These are phyloP conservation scores for Argynnis bischoffii DNA, from an alignment of 2,888 invertebrate genomes.

Conservation along the genomic window DNA sequence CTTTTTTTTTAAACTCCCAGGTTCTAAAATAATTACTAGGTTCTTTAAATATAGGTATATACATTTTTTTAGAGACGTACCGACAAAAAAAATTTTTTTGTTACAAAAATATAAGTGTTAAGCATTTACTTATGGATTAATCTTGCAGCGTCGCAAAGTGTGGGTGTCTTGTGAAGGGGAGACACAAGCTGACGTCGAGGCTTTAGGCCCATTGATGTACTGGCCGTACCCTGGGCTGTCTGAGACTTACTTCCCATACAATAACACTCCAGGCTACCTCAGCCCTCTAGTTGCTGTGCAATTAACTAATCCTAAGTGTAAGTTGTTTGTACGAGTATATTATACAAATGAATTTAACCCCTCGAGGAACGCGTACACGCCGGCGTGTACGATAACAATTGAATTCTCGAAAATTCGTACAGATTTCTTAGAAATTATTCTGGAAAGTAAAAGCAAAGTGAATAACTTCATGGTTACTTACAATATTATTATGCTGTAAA, in stretches of 20 bases:
- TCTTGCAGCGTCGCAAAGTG: slow-evolving; percentile 83
- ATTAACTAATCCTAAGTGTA: slow-evolving; percentile 72
- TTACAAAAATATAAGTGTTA: too few species aligned
- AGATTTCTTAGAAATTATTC: too few species aligned
- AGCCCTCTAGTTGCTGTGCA: slow-evolving; percentile 85
- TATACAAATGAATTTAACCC: neutral
- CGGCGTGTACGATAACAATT: slow-evolving; percentile 90
- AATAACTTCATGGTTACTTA: neutral
- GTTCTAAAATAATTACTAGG: too few species aligned
- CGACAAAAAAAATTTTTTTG: too few species aligned
- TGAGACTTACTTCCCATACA: slow-evolving; percentile 84
- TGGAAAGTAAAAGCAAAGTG: too few species aligned
- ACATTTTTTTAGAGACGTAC: too few species aligned
- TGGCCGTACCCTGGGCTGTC: slow-evolving; percentile 87
- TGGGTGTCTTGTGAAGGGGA: slow-evolving; percentile 94
- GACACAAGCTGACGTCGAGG: slow-evolving; percentile 88
- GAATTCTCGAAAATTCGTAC: slow-evolving; percentile 82
- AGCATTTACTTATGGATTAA: neutral
- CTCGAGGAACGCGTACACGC: slow-evolving; percentile 89
- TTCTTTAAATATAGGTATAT: too few species aligned
- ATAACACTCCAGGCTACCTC: slow-evolving; percentile 81
- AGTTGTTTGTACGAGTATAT: slow-evolving; percentile 47
- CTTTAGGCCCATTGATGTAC: slow-evolving; percentile 86
- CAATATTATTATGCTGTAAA: too few species aligned
- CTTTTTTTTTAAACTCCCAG: too few species aligned